Evolutionary conservation across 2,113 vertebrate species (phyloP), one percentile per base, ranked within the genome.

Genomic region (Paradoxurus hermaphroditus): DNA sequence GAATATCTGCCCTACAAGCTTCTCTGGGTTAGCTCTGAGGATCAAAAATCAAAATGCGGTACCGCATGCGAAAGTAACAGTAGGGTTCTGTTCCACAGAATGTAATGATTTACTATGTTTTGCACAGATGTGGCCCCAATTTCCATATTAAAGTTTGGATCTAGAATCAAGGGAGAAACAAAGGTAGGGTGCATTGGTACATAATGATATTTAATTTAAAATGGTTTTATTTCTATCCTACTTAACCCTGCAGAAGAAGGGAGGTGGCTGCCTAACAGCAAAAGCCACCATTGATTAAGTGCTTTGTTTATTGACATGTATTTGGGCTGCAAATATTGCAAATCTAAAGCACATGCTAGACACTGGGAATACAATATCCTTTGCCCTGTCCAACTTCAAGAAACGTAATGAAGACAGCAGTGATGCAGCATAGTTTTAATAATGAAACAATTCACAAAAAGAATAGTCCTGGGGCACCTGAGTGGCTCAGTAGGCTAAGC

Each of bases 361-460:
- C 39, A 31, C 27, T 44, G 70, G 63, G 21, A 29, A 78, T 82
- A 51, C 70, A 59, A 65, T 73, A 65, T 31, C 29, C 36, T 12
- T 85, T 70, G 53, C 36, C 27, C 46, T 59, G 9, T n/a, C 46
- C 31, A 21, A 34, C 31, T 51, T 78, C 31, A 31, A 59, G 62
- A 70, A 90, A 31, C 23, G 46, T 87, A 86, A 68, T 63, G 31
- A 86, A 92, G 36, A 49, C 44, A 59, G 29, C 1, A 49, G 56
- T 53, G 44, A 75, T 72, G 62, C 3, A 23, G 27, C 39, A 67
- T n/a, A 94, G 65, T 82, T 94, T 95, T 94, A 89, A 90, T 92
- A 79, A 49, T 49, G 29, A 78, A 90, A 88, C 0, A 46, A 85
- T 53, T 84, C 29, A 49, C 31, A 39, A 29, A 78, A 75, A 56